Base-by-base conservation (phyloP, 92 coral and sea anemone genomes). In the Epizoanthus ramosus region DNA sequence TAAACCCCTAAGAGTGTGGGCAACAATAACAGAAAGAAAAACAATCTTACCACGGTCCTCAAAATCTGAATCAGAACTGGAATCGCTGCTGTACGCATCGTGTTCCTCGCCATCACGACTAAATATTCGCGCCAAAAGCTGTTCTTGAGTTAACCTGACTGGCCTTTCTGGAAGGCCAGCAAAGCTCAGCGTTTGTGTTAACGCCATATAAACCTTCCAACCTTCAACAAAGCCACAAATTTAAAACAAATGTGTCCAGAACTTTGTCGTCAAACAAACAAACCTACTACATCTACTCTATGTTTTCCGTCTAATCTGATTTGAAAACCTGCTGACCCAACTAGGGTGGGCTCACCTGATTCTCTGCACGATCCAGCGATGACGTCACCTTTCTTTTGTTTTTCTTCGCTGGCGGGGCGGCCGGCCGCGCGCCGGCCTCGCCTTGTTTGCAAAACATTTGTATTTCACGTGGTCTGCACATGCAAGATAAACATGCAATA, bases 111-210 rank as follows among this genome's bases (percentile, higher is more conserved):
- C 90, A 31, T 88, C 87, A 16, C 89, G 85, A 69, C 93, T 80
- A 84, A 93, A 93, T 63, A 93, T 91, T 84, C 97, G 87, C 50
- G 91, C 97, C 56, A 93, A 80, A 60, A 93, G 86, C 72, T 93
- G 91, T 77, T 92, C 91, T 31, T 91, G 97, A 39, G 94, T 88
- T 71, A 91, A 67, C 74, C 92, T 75, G 21, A 87, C 63, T 53
- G 73, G 83, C 71, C 85, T 88, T 75, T 87, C 75, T 57, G 90
- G 85, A 52, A 88, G 81, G 35, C 89, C 76, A 56, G 67, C 79
- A 69, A 71, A 89, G 84, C 83, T 93, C 45, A 69, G 82, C 82
- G 89, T 52, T 80, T 93, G 94, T 79, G 89, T 94, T 84, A 93
- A 91, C 58, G 97, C 97, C 97, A 93, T 93, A 80, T 57, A 43